Evolutionary conservation across 2,113 vertebrate species (phyloP).

Genomic region (Muntiacus muntjak): DNA sequence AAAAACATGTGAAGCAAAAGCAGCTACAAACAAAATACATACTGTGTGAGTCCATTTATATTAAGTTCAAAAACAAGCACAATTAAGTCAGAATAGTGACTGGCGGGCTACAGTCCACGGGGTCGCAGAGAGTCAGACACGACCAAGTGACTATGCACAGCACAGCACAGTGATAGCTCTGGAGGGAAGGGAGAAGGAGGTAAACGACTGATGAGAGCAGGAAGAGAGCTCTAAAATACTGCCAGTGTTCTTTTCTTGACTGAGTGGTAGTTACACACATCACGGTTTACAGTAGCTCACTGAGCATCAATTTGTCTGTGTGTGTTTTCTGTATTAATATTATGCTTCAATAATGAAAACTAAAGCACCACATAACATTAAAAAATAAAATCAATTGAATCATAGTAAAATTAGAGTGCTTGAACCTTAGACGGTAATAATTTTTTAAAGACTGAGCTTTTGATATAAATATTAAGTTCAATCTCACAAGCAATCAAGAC

Average conservation of each 20-base stretch:
- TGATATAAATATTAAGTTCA: slow-evolving; percentile 17
- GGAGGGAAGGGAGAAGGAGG: not conserved
- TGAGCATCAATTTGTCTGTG: not conserved
- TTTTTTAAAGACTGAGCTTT: slow-evolving; percentile 17
- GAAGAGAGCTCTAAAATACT: not conserved
- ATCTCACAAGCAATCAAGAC: not conserved
- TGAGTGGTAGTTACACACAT: not conserved
- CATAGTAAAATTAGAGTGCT: slow-evolving; percentile 18
- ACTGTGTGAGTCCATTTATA: not conserved
- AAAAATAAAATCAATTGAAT: slow-evolving; percentile 21
- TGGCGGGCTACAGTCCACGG: not conserved
- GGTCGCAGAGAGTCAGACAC: not conserved
- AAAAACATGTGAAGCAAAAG: not conserved
- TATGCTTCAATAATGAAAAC: slow-evolving; percentile 24
- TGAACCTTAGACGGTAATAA: not conserved
- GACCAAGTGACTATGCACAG: not conserved
- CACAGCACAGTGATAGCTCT: not conserved
- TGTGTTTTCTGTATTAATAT: not conserved
- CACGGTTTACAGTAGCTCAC: not conserved
- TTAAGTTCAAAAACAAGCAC: not conserved
- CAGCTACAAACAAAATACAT: not conserved
- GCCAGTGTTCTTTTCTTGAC: not conserved
- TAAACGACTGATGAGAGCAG: not conserved
- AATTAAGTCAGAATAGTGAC: not conserved
- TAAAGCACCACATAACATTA: not conserved